Evolutionary conservation across 1,140 invertebrate species (phyloP).

Genomic region (Drosophila ananassae): DNA sequence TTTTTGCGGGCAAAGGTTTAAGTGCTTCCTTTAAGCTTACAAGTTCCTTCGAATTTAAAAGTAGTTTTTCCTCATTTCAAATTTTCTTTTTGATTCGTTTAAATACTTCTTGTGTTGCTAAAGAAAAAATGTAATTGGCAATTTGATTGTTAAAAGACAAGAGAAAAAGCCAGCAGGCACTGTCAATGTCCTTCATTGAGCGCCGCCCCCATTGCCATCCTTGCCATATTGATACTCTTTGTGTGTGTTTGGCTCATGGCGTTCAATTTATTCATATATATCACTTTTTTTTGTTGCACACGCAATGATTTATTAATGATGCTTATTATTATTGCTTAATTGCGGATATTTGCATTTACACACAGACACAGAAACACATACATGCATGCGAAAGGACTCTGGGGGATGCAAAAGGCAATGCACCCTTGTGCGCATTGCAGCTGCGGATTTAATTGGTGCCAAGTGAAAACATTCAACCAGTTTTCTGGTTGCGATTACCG

Average conservation of each 20-base stretch:
- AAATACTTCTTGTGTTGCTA: too few relatives aligned
- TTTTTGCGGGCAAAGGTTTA: neutral
- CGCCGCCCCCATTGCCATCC: conserved; percentile 8
- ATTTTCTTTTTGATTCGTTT: too few relatives aligned
- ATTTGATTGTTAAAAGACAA: conserved; percentile 26
- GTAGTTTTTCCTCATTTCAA: too few relatives aligned
- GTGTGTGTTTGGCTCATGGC: conserved; percentile 18
- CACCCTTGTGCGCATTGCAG: conserved; percentile 21
- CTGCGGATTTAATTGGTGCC: conserved; percentile 53
- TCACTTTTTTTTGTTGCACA: conserved; percentile 44
- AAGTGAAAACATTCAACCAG: conserved; percentile 53
- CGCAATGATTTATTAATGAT: conserved; percentile 79
- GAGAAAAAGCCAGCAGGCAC: conserved; percentile 14
- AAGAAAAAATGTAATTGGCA: conserved; percentile 55
- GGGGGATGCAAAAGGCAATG: neutral
- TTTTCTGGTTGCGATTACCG: conserved; percentile 41
- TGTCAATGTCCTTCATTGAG: conserved; percentile 39
- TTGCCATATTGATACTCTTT: conserved; percentile 55
- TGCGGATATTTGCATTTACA: conserved; percentile 71
- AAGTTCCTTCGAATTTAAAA: neutral
- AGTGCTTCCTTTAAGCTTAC: neutral
- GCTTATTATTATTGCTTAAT: conserved; percentile 82
- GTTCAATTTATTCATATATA: conserved; percentile 58
- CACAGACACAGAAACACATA: conserved; percentile 5
- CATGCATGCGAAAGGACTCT: neutral